These are phyloP conservation scores for Silurus aristotelis DNA, from an alignment of 2,797 vertebrate genomes.

Conservation along the genomic window DNA sequence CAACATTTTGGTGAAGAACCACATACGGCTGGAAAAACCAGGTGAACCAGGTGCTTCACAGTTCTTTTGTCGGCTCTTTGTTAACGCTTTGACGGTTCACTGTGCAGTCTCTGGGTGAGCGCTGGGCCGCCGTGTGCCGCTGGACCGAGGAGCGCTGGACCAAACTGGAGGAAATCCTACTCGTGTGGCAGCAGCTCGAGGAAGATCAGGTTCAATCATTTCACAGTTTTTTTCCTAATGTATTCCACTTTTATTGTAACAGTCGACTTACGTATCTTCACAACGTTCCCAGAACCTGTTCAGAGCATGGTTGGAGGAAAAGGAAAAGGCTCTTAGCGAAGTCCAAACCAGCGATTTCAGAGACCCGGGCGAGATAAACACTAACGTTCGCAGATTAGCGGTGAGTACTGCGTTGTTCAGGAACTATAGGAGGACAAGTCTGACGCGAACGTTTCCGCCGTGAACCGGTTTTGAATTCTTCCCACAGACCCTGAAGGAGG, in stretches of 20 bases:
- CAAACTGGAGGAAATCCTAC: constrained; percentile 85
- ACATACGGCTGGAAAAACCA: too few relatives aligned
- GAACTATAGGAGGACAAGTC: background rate
- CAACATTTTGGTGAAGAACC: too few relatives aligned
- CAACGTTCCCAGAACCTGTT: constrained; percentile 77
- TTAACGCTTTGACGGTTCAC: background rate
- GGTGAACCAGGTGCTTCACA: too few relatives aligned
- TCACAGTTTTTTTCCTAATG: background rate
- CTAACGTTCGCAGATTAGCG: constrained; percentile 87
- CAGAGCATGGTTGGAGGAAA: constrained; percentile 87
- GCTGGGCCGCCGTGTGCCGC: constrained; percentile 95
- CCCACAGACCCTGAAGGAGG: constrained; percentile 83
- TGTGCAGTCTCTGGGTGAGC: constrained; percentile 86
- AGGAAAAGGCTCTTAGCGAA: constrained; percentile 86
- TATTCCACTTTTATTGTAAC: background rate
- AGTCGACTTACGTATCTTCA: background rate
- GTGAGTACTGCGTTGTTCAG: constrained; percentile 72
- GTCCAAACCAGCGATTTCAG: constrained; percentile 88
- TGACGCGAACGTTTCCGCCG: background rate
- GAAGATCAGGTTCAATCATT: constrained; percentile 86
- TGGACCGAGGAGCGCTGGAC: constrained; percentile 94
- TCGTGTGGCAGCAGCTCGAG: constrained; percentile 88
- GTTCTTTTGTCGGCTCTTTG: background rate
- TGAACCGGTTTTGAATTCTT: background rate
- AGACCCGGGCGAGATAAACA: constrained; percentile 86